These are phyloP conservation scores for Acipenser transmontanus DNA, from an alignment of 2,797 vertebrate species.

Conservation along the genomic window DNA sequence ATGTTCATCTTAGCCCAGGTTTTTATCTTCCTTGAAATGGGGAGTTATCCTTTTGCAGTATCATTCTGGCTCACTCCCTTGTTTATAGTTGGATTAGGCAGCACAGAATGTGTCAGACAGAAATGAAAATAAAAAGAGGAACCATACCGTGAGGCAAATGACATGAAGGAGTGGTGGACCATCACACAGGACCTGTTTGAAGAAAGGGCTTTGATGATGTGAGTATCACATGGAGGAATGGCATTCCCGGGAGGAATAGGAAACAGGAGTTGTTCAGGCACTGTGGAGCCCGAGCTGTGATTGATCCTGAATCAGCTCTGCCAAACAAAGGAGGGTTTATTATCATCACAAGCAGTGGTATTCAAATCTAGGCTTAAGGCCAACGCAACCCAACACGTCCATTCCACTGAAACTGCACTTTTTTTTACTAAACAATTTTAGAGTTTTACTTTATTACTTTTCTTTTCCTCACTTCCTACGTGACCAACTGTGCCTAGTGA, in stretches of 20 bases:
- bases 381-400: neutral
- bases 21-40: slow-evolving; percentile 15
- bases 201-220: slow-evolving; percentile 14
- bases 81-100: neutral
- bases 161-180: slow-evolving; percentile 1
- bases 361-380: neutral
- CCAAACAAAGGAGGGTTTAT: neutral
- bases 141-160: slow-evolving; percentile 13
- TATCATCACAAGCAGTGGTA: slow-evolving; percentile 5
- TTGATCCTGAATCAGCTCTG: neutral
- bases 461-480: no score
- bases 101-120: neutral
- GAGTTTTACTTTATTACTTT: no score
- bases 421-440: neutral
- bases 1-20: slow-evolving; percentile 5
- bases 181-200: neutral
- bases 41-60: slow-evolving; percentile 1
- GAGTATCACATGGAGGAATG: neutral
- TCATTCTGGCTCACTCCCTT: neutral
- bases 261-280: neutral
- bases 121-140: slow-evolving; percentile 2
- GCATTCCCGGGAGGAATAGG: no score
- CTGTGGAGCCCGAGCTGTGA: neutral
- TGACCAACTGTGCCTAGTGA: no score
- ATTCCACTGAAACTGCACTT: neutral